phyloP scores from a whole-genome alignment of 2,888 invertebrate species.

The Miltochrista miniata region DNA sequence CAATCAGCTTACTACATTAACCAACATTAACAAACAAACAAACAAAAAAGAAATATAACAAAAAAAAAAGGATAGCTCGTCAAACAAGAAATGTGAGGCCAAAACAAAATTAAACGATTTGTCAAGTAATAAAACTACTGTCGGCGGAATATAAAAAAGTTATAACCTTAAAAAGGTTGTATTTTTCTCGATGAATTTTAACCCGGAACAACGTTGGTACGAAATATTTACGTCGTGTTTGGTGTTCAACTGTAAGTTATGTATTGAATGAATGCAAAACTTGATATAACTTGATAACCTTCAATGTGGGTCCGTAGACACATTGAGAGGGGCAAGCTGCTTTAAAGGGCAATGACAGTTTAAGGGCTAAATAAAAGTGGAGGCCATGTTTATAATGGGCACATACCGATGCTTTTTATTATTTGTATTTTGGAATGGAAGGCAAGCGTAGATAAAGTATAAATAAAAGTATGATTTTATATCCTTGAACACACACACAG shows the following conservation, averaged over 20 bases:
- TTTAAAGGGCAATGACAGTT: conserved; percentile 4
- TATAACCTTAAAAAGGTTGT: conserved; percentile 2
- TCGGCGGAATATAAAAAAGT: neutral
- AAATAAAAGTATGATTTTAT: too few species aligned
- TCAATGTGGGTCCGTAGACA: conserved; percentile 10
- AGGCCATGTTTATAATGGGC: neutral
- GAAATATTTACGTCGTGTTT: conserved; percentile 1
- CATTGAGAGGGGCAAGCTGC: conserved; percentile 7
- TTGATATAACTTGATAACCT: conserved; percentile 17
- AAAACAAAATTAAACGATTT: neutral
- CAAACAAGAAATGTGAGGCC: neutral
- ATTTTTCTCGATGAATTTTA: conserved; percentile 18
- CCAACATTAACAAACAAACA: too few species aligned
- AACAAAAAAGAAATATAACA: neutral
- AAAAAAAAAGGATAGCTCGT: neutral
- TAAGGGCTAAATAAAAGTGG: neutral
- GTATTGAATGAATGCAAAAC: neutral
- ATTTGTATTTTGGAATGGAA: neutral
- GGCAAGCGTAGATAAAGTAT: neutral
- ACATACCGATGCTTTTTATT: neutral
- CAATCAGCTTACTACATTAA: neutral
- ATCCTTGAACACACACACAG: too few species aligned
- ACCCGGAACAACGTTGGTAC: conserved; percentile 10
- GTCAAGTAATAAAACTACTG: neutral
- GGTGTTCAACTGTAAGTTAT: neutral